Conservation (phyloP, 2,888 invertebrate species). For the Nebria salina region DNA sequence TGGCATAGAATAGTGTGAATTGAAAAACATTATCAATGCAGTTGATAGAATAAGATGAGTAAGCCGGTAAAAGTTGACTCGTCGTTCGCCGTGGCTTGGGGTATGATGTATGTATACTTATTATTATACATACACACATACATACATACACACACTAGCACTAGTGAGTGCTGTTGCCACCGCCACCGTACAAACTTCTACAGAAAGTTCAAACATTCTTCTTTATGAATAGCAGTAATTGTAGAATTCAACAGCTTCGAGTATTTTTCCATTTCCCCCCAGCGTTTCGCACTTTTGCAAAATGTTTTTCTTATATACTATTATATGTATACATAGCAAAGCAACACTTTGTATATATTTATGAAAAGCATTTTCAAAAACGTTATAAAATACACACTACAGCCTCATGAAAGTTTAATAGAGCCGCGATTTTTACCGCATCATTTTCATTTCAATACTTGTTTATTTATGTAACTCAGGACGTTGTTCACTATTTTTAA, state of each 20-base stretch:
- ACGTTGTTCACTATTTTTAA: not conserved
- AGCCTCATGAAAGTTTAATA: conserved; percentile 31
- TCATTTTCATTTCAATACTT: not conserved
- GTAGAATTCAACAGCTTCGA: conserved; percentile 3
- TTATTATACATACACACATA: not conserved
- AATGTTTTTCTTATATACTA: not conserved
- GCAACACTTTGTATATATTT: conserved; percentile 8
- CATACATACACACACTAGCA: not conserved
- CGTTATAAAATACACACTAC: conserved; percentile 24
- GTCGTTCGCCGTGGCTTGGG: not conserved
- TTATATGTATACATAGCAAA: not conserved
- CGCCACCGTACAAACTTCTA: not conserved
- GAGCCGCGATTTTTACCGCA: too few species aligned
- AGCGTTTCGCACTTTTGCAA: not conserved
- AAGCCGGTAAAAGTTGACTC: not conserved
- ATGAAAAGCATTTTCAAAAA: conserved; percentile 27
- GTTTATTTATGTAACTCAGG: not conserved
- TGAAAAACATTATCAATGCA: not conserved
- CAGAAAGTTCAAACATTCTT: conserved; percentile 15
- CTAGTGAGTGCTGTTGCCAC: not conserved
- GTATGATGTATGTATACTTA: not conserved
- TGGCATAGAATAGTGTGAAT: not conserved
- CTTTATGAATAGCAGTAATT: conserved; percentile 18
- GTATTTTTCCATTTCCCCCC: conserved; percentile 8
- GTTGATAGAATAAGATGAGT: not conserved